Percentiles rank a stretch among this genome's conserved stretches.
These are phyloP conservation scores for Zaprionus obscuricornis DNA, from an alignment of 2,888 invertebrate species.

Conservation along the genomic window DNA sequence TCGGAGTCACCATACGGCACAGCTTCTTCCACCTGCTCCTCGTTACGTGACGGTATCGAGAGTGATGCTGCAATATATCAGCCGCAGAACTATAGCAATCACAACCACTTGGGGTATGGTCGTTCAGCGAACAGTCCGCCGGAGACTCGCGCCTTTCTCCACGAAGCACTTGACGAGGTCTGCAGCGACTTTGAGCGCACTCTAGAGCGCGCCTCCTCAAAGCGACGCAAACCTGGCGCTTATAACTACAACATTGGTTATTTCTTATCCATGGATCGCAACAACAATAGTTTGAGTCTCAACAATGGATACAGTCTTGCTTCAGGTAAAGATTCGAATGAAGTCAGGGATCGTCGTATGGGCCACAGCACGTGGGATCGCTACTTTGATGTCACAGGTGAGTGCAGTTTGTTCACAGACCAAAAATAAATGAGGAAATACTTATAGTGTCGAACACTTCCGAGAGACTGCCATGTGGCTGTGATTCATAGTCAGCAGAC, in stretches of 20 bases:
- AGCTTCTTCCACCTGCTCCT: slow-evolving; percentile 78
- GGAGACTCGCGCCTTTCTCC: slow-evolving; percentile 82
- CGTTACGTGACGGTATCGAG: slow-evolving; percentile 71
- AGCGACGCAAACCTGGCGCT: slow-evolving; percentile 66
- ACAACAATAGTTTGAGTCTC: slow-evolving; percentile 72
- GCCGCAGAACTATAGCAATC: slow-evolving; percentile 29
- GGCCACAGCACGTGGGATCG: slow-evolving; percentile 66
- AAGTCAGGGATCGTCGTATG: slow-evolving; percentile 57
- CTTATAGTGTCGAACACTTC: slow-evolving; percentile 33
- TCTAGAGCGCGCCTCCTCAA: slow-evolving; percentile 85
- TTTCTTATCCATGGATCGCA: slow-evolving; percentile 74
- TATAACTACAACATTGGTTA: slow-evolving; percentile 35
- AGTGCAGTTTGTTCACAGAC: slow-evolving; percentile 46
- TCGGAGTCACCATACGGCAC: slow-evolving; percentile 80
- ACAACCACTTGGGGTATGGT: slow-evolving; percentile 23
- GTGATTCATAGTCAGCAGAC: slow-evolving; percentile 60
- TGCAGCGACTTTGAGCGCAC: slow-evolving; percentile 89
- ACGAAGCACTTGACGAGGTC: slow-evolving; percentile 85
- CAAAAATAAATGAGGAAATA: slow-evolving; percentile 50
- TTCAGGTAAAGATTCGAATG: slow-evolving; percentile 17
- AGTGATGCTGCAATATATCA: slow-evolving; percentile 65
- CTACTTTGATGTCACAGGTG: slow-evolving; percentile 75
- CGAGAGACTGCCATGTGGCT: slow-evolving; percentile 23
- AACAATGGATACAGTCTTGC: slow-evolving; percentile 41
- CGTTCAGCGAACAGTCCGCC: slow-evolving; percentile 77